Base-by-base conservation (phyloP, 1,140 invertebrate species). In the Pachyrhynchus sulphureomaculatus region DNA sequence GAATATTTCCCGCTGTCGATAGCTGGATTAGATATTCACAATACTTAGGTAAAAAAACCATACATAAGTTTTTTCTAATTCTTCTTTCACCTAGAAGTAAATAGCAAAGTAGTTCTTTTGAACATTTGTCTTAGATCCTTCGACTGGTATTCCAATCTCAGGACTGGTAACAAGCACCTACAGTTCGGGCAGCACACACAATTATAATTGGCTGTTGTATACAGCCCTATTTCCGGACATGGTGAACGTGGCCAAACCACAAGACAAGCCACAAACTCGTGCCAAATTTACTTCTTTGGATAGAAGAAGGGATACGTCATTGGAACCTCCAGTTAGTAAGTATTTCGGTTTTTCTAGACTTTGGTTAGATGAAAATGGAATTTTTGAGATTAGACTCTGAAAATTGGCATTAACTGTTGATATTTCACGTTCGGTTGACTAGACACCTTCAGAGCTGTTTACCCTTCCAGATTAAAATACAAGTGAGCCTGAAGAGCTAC, bases 1-100 rank as follows among this genome's bases (percentile, higher is more conserved):
- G 94, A 20, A 93, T 98, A 70, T 97, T 96, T 78, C 95, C 95
- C 15, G 88, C 90, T 18, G 82, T 86, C 29, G 91, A 94, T 71
- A 89, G 90, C 2, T 95, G 93, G 92, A 83, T 86, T 72, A 84
- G 88, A 68, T 91, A 91, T 74, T 83, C 85, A 10, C 83, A 86
- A 69, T 89, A 88, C 73, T 76, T 89, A 61, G 86, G 86, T 88
- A 72, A 73, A 68, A 63, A 26, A 26, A n/a, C n/a, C n/a, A n/a
- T n/a, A n/a, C n/a, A n/a, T n/a, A n/a, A n/a, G n/a, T n/a, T n/a
- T n/a, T n/a, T n/a, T n/a, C n/a, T n/a, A n/a, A n/a, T n/a, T n/a
- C n/a, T n/a, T n/a, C n/a, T n/a, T n/a, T n/a, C n/a, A n/a, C n/a
- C n/a, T n/a, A n/a, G n/a, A n/a, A n/a, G n/a, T n/a, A n/a, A n/a